Base-by-base conservation (phyloP, 2,888 invertebrate genomes). In the Agrotis puta region DNA sequence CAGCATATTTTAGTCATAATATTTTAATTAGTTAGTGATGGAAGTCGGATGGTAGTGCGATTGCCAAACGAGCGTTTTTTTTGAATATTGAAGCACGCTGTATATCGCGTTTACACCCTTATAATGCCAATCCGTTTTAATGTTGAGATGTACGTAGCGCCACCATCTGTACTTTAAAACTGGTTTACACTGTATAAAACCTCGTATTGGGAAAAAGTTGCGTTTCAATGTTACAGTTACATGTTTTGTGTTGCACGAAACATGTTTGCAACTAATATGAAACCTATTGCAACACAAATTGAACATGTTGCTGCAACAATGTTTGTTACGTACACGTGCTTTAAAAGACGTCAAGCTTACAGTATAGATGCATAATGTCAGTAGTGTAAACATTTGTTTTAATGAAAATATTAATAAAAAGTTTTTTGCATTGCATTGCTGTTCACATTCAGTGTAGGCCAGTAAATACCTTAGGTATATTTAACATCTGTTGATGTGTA, bases 1-100 rank as follows among this genome's bases (percentile, higher is more conserved):
- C 75, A 65, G 64, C 58, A 24, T 74, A 51, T 56, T 56, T 24
- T 64, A 78, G 72, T 71, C 58, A 47, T 78, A 56, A 61, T 54
- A 2, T 66, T 51, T 45, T 13, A n/a, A 16, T 47, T 51, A 13
- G 18, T 43, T 53, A 24, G 22, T 64, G 1, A 45, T 64, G n/a
- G 14, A 64, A 33, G 43, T 48, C 16, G 33, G 27, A 24, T 50
- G n/a, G 14, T 18, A 67, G 43, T 24, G 66, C 24, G 3, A 39
- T 56, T 33, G 56, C n/a, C n/a, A 57, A 4, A 18, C 2, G n/a
- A 20, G 47, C 3, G 5, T 39, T 48, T 54, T 13, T 51, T 47
- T 39, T n/a, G 0, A 24, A 33, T 51, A 51, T 51, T 53, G 4
- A 51, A 58, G 18, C 56, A 76, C 47, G 68, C 50, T 45, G 50